These are phyloP conservation scores for Fragum fragum DNA, from an alignment of 2,888 invertebrate genomes.

Conservation along the genomic window DNA sequence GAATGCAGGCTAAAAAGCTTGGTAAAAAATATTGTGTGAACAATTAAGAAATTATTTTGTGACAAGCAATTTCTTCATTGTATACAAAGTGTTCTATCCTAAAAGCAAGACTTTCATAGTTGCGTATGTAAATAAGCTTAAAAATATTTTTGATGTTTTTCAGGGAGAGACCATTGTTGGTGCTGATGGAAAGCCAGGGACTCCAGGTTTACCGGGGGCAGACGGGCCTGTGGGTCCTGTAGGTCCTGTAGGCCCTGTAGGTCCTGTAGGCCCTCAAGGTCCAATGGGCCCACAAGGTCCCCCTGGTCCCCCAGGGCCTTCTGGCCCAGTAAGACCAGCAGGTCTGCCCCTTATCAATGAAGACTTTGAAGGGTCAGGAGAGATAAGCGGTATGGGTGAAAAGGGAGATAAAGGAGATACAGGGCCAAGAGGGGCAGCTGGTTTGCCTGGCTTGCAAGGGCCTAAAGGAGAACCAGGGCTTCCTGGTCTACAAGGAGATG, in stretches of 20 bases:
- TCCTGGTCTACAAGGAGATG: constrained; percentile 42
- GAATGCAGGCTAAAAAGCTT: too few species aligned
- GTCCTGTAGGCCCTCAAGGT: constrained; percentile 48
- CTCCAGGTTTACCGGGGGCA: constrained; percentile 48
- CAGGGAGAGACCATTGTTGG: constrained; percentile 25
- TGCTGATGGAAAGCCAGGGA: constrained; percentile 35
- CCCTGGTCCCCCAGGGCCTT: constrained; percentile 57
- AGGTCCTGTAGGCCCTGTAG: constrained; percentile 49
- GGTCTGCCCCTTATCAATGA: constrained; percentile 42
- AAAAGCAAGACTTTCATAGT: too few species aligned
- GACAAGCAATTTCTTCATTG: too few species aligned
- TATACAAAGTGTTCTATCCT: too few species aligned
- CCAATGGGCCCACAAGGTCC: constrained; percentile 30
- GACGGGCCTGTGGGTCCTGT: constrained; percentile 49
- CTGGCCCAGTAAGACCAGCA: constrained; percentile 40
- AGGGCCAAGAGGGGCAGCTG: constrained; percentile 70
- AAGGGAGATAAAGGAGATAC: constrained; percentile 52
- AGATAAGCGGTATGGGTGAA: constrained; percentile 32
- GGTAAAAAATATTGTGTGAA: too few species aligned
- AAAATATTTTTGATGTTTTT: neutral
- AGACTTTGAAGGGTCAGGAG: constrained; percentile 58
- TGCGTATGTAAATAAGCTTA: too few species aligned
- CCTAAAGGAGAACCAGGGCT: constrained; percentile 64
- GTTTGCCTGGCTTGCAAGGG: constrained; percentile 74
- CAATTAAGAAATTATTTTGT: too few species aligned